These are phyloP conservation scores for Macrotis lagotis DNA, from an alignment of 2,113 vertebrate genomes.

Conservation along the genomic window DNA sequence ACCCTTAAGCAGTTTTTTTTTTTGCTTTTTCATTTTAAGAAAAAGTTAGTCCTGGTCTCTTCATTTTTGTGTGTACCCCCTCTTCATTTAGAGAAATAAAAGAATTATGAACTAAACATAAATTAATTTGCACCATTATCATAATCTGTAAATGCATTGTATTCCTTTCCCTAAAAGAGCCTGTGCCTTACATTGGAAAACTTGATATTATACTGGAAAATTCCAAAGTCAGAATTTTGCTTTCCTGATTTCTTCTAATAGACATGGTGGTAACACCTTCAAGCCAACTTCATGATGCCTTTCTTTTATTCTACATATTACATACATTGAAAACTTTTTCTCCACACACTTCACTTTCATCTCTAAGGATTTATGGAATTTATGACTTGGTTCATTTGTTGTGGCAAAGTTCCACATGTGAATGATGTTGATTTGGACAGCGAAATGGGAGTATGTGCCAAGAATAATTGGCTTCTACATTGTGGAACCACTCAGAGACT, in stretches of 20 bases:
- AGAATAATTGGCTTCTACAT: conserved; percentile 81
- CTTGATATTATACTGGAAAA: conserved; percentile 5
- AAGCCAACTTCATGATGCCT: conserved; percentile 32
- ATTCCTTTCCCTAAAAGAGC: neutral
- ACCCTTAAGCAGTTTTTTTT: neutral
- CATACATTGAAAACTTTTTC: conserved; percentile 56
- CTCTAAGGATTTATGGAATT: conserved; percentile 77
- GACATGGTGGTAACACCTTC: conserved; percentile 16
- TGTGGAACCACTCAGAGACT: conserved; percentile 80
- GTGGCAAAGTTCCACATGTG: conserved; percentile 76
- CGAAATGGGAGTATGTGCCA: conserved; percentile 73
- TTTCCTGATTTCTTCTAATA: conserved; percentile 21
- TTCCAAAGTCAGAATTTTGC: conserved; percentile 27
- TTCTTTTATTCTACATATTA: conserved; percentile 51
- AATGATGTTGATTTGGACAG: conserved; percentile 77
- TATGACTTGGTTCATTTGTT: conserved; percentile 80
- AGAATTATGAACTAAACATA: conserved; percentile 17
- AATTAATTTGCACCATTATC: neutral
- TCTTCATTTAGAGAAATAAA: neutral
- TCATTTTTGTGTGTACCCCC: neutral
- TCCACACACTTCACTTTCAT: conserved; percentile 72
- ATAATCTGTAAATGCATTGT: conserved; percentile 20
- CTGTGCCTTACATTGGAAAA: conserved; percentile 22
- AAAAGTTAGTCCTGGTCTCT: neutral
- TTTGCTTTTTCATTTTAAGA: neutral